Percentiles rank a stretch among this genome's conserved stretches.
Conservation (phyloP, 2,113 vertebrate genomes). For the Accipiter cooperii region DNA sequence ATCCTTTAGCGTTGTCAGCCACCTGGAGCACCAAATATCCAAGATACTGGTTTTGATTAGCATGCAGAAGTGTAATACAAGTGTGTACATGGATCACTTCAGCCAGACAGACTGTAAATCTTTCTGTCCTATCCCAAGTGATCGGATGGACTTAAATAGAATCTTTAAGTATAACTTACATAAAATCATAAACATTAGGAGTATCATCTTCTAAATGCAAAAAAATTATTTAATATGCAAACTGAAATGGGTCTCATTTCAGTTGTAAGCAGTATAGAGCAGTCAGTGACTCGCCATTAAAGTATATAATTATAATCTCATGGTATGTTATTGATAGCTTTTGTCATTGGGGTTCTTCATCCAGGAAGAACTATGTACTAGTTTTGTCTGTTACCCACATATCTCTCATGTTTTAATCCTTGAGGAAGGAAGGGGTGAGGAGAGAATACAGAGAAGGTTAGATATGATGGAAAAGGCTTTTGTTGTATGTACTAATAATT, state of each 20-base stretch:
- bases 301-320: neutral
- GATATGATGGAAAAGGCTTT: neutral
- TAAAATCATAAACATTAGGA: neutral
- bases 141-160: neutral
- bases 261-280: neutral
- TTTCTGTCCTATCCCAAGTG: neutral
- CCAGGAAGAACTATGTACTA: accelerated
- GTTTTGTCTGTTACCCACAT: neutral
- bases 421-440: neutral
- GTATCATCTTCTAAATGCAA: neutral
- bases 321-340: neutral
- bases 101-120: neutral
- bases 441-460: neutral
- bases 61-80: too few relatives aligned
- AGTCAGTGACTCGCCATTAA: neutral
- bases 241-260: too few relatives aligned
- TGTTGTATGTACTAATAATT: neutral
- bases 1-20: neutral
- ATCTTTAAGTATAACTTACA: neutral
- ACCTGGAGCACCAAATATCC: neutral
- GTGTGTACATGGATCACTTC: neutral
- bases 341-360: neutral
- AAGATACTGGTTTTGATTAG: neutral
- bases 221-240: neutral
- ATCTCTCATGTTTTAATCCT: neutral